Percentiles rank a stretch among this genome's conserved stretches.
Conservation (phyloP, 2,888 invertebrate genomes). For the Andrena marginata region DNA sequence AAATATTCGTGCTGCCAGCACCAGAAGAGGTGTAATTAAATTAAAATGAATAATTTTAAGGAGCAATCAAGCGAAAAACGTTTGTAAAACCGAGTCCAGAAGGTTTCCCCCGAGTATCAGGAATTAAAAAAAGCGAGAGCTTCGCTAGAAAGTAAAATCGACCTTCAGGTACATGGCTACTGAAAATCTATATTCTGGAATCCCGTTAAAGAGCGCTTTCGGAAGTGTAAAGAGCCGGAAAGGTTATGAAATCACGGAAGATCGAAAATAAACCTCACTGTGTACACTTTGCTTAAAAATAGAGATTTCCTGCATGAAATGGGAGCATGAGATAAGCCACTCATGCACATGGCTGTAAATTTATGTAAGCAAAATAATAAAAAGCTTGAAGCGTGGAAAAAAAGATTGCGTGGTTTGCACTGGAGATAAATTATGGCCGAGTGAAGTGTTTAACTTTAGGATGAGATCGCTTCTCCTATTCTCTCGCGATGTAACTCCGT, state of each 20-base stretch:
- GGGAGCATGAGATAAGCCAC: slow-evolving; percentile 58
- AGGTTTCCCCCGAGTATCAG: not conserved
- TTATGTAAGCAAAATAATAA: slow-evolving; percentile 55
- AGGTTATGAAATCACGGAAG: slow-evolving; percentile 43
- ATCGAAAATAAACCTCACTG: slow-evolving; percentile 52
- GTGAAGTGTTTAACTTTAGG: not conserved
- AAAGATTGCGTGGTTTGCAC: not conserved
- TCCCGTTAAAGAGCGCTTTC: slow-evolving; percentile 8
- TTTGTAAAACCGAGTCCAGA: not conserved
- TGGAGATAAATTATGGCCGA: not conserved
- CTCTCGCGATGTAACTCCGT: not conserved
- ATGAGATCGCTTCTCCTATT: not conserved
- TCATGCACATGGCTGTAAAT: slow-evolving; percentile 49
- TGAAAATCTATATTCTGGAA: not conserved
- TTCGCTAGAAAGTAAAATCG: not conserved
- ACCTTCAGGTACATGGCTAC: not conserved
- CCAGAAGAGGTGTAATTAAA: not conserved
- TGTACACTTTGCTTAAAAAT: slow-evolving; percentile 54
- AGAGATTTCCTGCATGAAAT: slow-evolving; percentile 45
- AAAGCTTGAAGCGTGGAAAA: slow-evolving; percentile 18
- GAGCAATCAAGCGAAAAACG: not conserved
- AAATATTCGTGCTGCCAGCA: not conserved
- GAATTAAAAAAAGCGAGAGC: not conserved
- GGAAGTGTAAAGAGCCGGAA: slow-evolving; percentile 29
- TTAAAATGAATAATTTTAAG: not conserved